These are phyloP conservation scores for Onchidella celtica DNA, from an alignment of 2,888 invertebrate species.

Conservation along the genomic window DNA sequence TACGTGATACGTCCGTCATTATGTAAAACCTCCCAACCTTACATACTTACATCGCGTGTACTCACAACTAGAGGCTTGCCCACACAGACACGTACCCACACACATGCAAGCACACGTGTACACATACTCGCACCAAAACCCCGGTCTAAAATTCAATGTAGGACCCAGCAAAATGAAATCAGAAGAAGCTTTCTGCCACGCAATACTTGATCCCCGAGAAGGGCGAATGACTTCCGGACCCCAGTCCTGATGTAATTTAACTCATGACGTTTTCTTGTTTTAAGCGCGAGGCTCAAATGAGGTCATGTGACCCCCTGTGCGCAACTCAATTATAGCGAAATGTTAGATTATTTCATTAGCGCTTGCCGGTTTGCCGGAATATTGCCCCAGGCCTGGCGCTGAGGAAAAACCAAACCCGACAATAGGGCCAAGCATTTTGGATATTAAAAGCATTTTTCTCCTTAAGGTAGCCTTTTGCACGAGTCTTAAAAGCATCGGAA, in stretches of 20 bases:
- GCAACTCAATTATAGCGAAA: conserved; percentile 48
- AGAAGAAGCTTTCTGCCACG: conserved; percentile 43
- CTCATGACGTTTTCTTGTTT: conserved; percentile 48
- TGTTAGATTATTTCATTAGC: conserved; percentile 47
- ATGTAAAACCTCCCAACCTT: too few species aligned
- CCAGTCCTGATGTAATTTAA: conserved; percentile 46
- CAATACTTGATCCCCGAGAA: conserved; percentile 41
- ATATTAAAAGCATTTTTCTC: conserved; percentile 36
- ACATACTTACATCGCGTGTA: too few species aligned
- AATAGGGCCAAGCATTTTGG: conserved; percentile 43
- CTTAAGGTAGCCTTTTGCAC: background rate
- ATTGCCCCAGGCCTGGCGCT: conserved; percentile 25
- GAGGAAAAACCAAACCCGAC: conserved; percentile 24
- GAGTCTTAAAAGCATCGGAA: conserved; percentile 20
- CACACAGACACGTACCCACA: too few species aligned
- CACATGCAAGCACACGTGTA: too few species aligned
- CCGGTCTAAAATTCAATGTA: conserved; percentile 13
- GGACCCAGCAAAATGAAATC: conserved; percentile 37
- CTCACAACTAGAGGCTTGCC: too few species aligned
- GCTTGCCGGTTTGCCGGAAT: conserved; percentile 27
- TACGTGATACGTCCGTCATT: too few species aligned
- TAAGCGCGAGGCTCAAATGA: conserved; percentile 47
- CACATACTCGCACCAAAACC: too few species aligned
- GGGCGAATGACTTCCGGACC: conserved; percentile 43
- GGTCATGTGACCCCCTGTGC: conserved; percentile 42